Evolutionary conservation across 2,888 invertebrate genomes (phyloP).

Genomic region (Hemistola chrysoprasaria): DNA sequence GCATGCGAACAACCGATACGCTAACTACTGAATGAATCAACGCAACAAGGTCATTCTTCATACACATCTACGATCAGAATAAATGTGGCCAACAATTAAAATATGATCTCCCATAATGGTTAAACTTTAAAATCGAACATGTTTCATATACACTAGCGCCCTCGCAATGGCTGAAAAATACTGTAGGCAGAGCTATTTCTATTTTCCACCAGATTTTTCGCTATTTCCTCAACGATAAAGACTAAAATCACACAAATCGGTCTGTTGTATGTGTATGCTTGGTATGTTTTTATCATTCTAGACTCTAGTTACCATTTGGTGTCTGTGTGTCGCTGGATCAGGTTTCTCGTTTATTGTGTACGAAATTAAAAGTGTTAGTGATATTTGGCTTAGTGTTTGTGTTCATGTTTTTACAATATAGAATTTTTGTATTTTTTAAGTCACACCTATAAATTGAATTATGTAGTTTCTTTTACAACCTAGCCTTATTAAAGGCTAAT

Average conservation of each 20-base stretch:
- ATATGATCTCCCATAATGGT: too few species aligned
- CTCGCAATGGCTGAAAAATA: too few species aligned
- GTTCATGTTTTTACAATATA: constrained; percentile 6
- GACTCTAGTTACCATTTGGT: constrained; percentile 44
- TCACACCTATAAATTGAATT: too few species aligned
- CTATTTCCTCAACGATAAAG: constrained; percentile 28
- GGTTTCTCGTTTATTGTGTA: constrained; percentile 32
- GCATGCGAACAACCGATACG: constrained; percentile 49
- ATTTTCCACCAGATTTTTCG: constrained; percentile 25
- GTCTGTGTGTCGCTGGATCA: constrained; percentile 43
- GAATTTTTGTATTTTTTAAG: too few species aligned
- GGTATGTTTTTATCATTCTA: constrained; percentile 33
- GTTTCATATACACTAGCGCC: too few species aligned
- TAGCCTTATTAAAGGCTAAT: too few species aligned
- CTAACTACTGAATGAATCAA: constrained; percentile 51
- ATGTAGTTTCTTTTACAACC: too few species aligned
- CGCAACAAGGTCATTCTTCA: constrained; percentile 41
- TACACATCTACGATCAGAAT: constrained; percentile 26
- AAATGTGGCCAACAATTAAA: too few species aligned
- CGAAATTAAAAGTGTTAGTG: constrained; percentile 32
- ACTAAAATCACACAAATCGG: constrained; percentile 26
- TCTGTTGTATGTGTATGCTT: constrained; percentile 14
- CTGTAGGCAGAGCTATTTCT: too few species aligned
- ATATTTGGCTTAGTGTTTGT: constrained; percentile 12
- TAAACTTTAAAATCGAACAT: too few species aligned